Percentiles rank a stretch among this genome's conserved stretches.
Evolutionary conservation across 2,113 vertebrate genomes (phyloP).

Genomic region (Scomber japonicus): DNA sequence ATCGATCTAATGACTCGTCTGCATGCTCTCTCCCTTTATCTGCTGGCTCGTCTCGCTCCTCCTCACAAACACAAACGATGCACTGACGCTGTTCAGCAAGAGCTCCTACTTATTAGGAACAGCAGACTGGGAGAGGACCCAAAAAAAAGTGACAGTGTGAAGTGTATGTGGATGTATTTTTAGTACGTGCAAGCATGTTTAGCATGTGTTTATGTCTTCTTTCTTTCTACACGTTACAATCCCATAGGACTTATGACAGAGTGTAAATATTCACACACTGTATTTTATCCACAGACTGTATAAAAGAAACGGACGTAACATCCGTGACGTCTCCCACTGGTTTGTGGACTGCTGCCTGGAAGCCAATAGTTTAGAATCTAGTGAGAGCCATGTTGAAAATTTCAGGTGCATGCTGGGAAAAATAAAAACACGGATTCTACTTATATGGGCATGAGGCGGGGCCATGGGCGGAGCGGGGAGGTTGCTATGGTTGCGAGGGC

Average conservation of each 20-base stretch:
- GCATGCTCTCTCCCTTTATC: conserved; percentile 9
- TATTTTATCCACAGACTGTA: conserved; percentile 14
- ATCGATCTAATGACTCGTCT: conserved; percentile 36
- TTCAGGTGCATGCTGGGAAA: too few species aligned
- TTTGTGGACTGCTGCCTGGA: too few species aligned
- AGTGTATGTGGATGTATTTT: conserved; percentile 13
- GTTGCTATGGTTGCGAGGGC: too few species aligned
- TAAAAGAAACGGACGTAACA: too few species aligned
- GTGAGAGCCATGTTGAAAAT: too few species aligned
- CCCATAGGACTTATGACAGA: conserved; percentile 32
- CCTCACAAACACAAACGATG: conserved; percentile 7
- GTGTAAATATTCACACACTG: conserved; percentile 55
- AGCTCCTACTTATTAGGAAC: conserved; percentile 7
- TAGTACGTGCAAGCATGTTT: conserved; percentile 11
- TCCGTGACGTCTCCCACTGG: too few species aligned
- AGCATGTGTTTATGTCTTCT: conserved; percentile 8
- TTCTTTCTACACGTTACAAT: conserved; percentile 21
- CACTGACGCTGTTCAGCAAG: conserved; percentile 13
- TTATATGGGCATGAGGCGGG: too few species aligned
- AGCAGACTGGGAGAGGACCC: neutral
- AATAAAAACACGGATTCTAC: too few species aligned
- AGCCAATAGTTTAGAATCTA: too few species aligned
- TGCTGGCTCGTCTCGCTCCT: neutral
- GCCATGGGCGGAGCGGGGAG: too few species aligned
- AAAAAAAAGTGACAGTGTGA: conserved; percentile 8